phyloP scores from a whole-genome alignment of 37 sponge, comb jelly and placozoan species.

The Halichondria panicea region DNA sequence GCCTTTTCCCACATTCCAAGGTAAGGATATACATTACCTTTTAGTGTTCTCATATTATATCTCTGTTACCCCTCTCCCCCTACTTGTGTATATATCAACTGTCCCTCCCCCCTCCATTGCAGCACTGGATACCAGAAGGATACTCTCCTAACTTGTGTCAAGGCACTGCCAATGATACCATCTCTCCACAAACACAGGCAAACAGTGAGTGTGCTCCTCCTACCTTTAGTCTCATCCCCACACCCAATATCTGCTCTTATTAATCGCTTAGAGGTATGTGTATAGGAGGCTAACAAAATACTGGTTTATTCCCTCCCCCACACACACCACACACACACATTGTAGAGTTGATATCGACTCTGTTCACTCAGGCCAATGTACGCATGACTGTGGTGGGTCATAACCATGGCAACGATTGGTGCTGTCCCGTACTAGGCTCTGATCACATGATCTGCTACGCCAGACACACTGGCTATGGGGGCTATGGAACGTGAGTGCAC shows the following conservation, averaged over 20 bases:
- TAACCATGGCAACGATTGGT: slow-evolving; percentile 38
- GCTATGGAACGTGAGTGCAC: slow-evolving; percentile 31
- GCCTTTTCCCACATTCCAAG: slow-evolving; percentile 42
- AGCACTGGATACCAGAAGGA: slow-evolving; percentile 19
- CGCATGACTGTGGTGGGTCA: slow-evolving; percentile 10
- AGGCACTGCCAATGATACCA: slow-evolving; percentile 27
- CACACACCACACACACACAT: background rate
- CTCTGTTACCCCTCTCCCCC: background rate
- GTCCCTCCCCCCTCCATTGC: background rate
- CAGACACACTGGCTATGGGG: slow-evolving; percentile 29
- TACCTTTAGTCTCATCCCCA: too few species aligned
- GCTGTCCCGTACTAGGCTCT: slow-evolving; percentile 10
- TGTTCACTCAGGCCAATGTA: slow-evolving; percentile 3
- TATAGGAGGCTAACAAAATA: too few species aligned
- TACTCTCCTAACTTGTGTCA: slow-evolving; percentile 10
- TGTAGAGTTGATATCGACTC: slow-evolving; percentile 2
- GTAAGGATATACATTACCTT: background rate
- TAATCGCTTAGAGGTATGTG: too few species aligned
- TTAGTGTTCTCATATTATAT: background rate
- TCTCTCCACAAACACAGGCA: slow-evolving; percentile 27
- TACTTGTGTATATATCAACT: background rate
- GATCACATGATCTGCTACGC: slow-evolving; percentile 23
- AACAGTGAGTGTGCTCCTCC: slow-evolving; percentile 9
- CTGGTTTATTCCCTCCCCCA: too few species aligned
- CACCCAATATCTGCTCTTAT: too few species aligned